Conservation (phyloP, 2,797 vertebrate species). For the Percopsis omiscomaycus region DNA sequence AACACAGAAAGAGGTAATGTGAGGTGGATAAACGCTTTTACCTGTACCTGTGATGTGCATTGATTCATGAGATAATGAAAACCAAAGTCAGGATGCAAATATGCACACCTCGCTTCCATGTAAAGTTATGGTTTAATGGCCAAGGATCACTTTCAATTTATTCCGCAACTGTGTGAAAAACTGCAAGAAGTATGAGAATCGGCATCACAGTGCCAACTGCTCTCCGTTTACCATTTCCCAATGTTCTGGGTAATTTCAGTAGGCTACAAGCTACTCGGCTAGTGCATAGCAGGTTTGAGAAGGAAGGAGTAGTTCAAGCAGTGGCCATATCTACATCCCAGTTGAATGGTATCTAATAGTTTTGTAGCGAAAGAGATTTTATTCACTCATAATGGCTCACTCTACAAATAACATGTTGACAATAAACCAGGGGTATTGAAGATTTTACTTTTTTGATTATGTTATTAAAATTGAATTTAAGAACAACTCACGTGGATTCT, state of each 20-base stretch:
- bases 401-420: conserved; percentile 52
- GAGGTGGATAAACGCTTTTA: conserved; percentile 25
- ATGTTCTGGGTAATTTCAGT: conserved; percentile 38
- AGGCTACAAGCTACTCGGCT: conserved; percentile 39
- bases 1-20: conserved; percentile 27
- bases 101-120: conserved; percentile 36
- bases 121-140: conserved; percentile 41
- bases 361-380: conserved; percentile 68
- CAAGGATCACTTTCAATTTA: conserved; percentile 40
- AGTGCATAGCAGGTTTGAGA: conserved; percentile 32
- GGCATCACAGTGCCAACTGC: neutral
- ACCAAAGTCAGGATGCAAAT: conserved; percentile 68
- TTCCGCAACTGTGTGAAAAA: conserved; percentile 45
- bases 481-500: conserved; percentile 52
- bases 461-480: conserved; percentile 59
- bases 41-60: conserved; percentile 36
- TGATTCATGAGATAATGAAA: conserved; percentile 62
- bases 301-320: conserved; percentile 10
- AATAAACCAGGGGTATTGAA: conserved; percentile 63
- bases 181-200: conserved; percentile 26
- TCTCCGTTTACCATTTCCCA: conserved; percentile 33
- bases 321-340: conserved; percentile 41
- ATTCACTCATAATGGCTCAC: conserved; percentile 46
- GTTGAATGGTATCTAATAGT: conserved; percentile 48
- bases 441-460: conserved; percentile 68